Base-by-base conservation (phyloP, 2,113 vertebrate species). In the Apodemus sylvaticus region DNA sequence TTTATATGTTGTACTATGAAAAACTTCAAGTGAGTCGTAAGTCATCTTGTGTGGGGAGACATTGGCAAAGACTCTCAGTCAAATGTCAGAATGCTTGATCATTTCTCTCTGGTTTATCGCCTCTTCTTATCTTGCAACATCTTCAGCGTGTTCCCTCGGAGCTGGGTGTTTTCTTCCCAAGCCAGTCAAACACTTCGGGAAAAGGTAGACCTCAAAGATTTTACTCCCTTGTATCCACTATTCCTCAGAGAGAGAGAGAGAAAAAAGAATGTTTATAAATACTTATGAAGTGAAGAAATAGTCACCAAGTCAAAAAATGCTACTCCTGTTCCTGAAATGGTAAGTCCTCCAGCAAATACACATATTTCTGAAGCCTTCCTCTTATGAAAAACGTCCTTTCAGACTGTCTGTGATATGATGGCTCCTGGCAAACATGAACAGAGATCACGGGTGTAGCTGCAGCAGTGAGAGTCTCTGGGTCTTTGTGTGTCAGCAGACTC, bases 1-100 rank as follows among this genome's bases (percentile, higher is more conserved):
- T 94, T 93, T 53, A 39, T 51, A 7, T 78, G 97, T 97, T 92
- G 91, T 81, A 97, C 81, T 91, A 73, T 82, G 51, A 79, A 34
- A 90, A 71, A 93, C 29, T 78, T 62, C 91, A 96, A 83, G 79
- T 70, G 34, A 70, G 64, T 87, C 70, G 31, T 60, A 96, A 93
- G 71, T 9, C 81, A 89, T 81, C 36, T 20, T 34, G 68, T 90
- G 62, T 70, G 22, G 51, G 53, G 53, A 62, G 0, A 83, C 92
- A 66, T 3, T 64, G 91, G 66, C 48, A 62, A 53, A 77, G 42
- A 22, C 39, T 96, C 95, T 95, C 74, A 77, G 73, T 86, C 95
- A 73, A 55, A 74, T 97, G 88, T 96, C 93, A 94, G 95, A 66
- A 89, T n/a, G 4, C 2, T 70, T 92, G n/a, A 81, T 36, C 55